Base-by-base conservation (phyloP, 2,888 invertebrate species). In the Drosophila sordidula region DNA sequence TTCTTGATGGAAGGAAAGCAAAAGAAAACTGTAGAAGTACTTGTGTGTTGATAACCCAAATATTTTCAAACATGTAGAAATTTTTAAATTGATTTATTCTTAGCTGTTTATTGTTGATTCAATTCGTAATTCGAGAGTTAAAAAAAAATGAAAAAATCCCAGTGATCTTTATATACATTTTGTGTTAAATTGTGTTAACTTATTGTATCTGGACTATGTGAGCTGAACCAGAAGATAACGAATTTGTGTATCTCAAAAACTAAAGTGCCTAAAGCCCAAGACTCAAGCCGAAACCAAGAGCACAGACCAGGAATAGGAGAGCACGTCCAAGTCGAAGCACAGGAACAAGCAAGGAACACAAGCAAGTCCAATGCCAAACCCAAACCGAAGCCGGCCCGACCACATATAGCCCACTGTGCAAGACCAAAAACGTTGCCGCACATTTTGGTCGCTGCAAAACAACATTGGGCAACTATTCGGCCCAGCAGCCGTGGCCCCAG, bases 401-500 rank as follows among this genome's bases (percentile, higher is more conserved):
- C 90, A 77, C 89, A 89, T 85, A 76, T 79, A 81, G 84, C 81
- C 85, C 87, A 85, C 81, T 83, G 81, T 89, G 85, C 89, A 80
- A 84, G 84, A 87, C 90, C 89, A 81, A 88, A 83, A 87, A 87
- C 81, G 87, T 87, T 78, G 90, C 87, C 90, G 84, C 90, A 90
- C 89, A 89, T 90, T 90, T 89, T 80, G 89, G 90, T 90, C 79
- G 80, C 66, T 78, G 70, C 67, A 77, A 82, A 84, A 88, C 88
- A 86, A 84, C 80, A 82, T 77, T 85, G 83, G 71, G 63, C 62
- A 46, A 39, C 45, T 51, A 34, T 26, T 22, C 61, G 67, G 62
- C 64, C 63, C 41, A 67, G 73, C 34, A 45, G 50, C n/a, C 12
- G 6, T 9, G 6, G 5, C 14, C 16, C 8, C 26, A 5, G 4